Evolutionary conservation across 2,797 vertebrate species (phyloP).

Genomic region (Paramormyrops hopkinsi): DNA sequence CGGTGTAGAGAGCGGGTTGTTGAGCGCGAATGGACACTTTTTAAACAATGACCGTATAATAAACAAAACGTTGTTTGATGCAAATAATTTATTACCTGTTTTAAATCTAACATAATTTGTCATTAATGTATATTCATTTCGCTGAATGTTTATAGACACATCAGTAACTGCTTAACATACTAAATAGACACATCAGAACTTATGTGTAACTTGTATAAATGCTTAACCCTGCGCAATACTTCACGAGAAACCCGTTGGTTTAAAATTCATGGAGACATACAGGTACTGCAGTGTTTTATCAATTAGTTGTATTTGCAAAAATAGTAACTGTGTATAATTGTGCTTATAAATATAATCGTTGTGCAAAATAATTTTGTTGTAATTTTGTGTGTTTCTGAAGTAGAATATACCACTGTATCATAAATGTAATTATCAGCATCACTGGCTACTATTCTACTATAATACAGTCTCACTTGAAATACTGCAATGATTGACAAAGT

Average conservation of each 20-base stretch:
- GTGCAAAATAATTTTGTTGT: not conserved
- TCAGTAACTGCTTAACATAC: not conserved
- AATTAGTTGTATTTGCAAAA: not conserved
- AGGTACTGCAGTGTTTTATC: not conserved
- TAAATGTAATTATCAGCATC: not conserved
- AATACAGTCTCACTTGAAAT: not conserved
- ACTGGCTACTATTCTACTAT: not conserved
- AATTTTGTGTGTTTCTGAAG: not conserved
- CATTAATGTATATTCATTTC: not conserved
- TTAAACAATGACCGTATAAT: not conserved
- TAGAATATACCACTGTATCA: not conserved
- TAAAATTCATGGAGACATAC: not conserved
- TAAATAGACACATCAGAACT: not conserved
- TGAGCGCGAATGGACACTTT: not conserved
- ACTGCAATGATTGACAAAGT: not conserved
- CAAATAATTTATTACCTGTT: not conserved
- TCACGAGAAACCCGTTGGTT: not conserved
- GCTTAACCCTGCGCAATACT: not conserved
- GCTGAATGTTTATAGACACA: not conserved
- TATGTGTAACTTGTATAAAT: not conserved
- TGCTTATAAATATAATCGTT: not conserved
- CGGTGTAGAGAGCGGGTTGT: not conserved
- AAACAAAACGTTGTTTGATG: not conserved
- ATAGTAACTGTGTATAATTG: not conserved
- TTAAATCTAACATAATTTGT: not conserved